Conservation (phyloP, 1,140 invertebrate species). For the Ladona fulva region DNA sequence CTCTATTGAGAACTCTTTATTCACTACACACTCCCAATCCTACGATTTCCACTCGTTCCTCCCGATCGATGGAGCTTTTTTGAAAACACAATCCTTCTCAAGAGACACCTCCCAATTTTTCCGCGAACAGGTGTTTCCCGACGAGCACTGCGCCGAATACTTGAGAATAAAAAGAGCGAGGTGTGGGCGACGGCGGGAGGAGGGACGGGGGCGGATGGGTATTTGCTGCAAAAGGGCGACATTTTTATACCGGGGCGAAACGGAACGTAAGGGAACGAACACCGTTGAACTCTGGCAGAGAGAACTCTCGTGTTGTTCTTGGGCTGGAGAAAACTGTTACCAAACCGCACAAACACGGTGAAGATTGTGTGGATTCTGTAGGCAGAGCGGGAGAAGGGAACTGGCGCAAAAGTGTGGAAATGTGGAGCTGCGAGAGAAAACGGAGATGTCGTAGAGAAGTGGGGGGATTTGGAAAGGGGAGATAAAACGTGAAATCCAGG, state of each 20-base stretch:
- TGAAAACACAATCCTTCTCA: no score
- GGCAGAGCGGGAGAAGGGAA: background rate
- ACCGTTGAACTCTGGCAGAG: background rate
- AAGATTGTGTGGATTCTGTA: constrained; percentile 4
- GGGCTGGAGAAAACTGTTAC: background rate
- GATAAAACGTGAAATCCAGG: no score
- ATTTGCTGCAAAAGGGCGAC: background rate
- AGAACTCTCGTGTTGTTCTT: background rate
- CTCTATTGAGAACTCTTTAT: no score
- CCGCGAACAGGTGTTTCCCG: no score
- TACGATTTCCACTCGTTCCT: no score
- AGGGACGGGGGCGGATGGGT: no score
- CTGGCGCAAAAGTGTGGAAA: background rate
- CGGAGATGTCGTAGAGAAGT: background rate
- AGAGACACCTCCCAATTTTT: no score
- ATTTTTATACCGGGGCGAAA: background rate
- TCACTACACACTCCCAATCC: no score
- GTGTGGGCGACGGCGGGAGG: no score
- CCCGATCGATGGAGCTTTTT: no score
- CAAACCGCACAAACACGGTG: background rate
- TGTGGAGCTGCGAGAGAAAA: background rate
- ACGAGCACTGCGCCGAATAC: no score
- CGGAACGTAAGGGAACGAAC: background rate
- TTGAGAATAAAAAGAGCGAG: no score
- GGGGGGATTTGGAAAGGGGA: background rate